A percentile compares a stretch with the other conserved stretches of the same genome.
Conservation (phyloP, 2,797 vertebrate species). For the Lagorchestes hirsutus region DNA sequence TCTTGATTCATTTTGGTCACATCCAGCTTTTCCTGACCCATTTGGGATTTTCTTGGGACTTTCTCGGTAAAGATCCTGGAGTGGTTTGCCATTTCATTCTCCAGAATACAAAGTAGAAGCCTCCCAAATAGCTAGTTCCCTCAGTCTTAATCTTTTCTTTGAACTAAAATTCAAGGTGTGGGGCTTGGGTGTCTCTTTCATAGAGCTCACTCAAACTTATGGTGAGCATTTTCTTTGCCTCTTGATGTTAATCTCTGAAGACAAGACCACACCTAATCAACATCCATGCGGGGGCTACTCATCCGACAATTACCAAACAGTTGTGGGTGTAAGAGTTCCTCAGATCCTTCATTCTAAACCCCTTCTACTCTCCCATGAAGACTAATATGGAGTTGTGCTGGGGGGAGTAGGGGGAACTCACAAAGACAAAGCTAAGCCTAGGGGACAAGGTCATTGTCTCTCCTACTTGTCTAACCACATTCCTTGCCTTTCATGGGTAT, state of each 20-base stretch:
- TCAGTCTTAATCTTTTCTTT: neutral
- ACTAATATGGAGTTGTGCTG: neutral
- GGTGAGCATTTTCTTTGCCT: neutral
- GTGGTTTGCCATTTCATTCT: neutral
- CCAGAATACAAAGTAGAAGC: neutral
- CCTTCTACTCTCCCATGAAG: neutral
- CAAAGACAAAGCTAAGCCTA: neutral
- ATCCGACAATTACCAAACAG: neutral
- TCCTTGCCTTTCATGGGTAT: neutral
- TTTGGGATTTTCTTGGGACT: neutral
- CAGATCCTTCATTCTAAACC: neutral
- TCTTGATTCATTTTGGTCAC: neutral
- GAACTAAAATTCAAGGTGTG: neutral
- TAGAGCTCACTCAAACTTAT: neutral
- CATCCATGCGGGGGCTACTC: neutral
- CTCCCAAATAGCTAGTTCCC: neutral
- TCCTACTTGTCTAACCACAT: neutral
- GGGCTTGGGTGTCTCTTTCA: neutral
- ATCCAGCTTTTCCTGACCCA: neutral
- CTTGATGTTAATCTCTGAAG: neutral
- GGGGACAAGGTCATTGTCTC: slow-evolving; percentile 2
- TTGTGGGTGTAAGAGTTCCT: neutral
- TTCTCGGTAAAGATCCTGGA: neutral
- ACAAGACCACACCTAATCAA: neutral
- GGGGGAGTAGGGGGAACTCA: neutral